These are phyloP conservation scores for Sabatieria punctata DNA, from an alignment of 2,888 invertebrate species.

Conservation along the genomic window DNA sequence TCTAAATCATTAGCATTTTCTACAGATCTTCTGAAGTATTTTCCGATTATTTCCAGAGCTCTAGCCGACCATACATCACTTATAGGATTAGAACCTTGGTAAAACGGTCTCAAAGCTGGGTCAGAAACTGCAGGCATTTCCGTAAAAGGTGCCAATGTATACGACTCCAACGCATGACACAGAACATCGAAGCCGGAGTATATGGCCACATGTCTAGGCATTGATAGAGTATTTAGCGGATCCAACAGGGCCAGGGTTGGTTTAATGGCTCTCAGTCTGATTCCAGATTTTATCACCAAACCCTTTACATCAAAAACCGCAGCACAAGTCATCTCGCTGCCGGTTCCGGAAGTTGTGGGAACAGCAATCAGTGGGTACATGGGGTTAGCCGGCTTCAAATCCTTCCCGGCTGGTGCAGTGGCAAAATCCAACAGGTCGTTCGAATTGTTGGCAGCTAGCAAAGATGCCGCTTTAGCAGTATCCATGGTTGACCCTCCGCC, in stretches of 20 bases:
- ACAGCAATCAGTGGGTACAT: slow-evolving; percentile 60
- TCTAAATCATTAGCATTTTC: slow-evolving; percentile 57
- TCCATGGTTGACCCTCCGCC: slow-evolving; percentile 84
- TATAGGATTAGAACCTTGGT: slow-evolving; percentile 55
- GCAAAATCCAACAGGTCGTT: slow-evolving; percentile 61
- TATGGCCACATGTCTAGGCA: slow-evolving; percentile 57
- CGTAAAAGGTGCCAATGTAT: slow-evolving; percentile 63
- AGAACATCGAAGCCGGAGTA: slow-evolving; percentile 64
- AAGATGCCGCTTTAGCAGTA: slow-evolving; percentile 73
- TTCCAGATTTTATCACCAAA: too few species aligned
- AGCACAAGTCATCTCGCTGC: slow-evolving; percentile 83
- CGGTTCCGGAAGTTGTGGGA: slow-evolving; percentile 79
- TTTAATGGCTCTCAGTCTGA: too few species aligned
- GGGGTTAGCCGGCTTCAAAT: slow-evolving; percentile 50
- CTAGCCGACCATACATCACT: slow-evolving; percentile 80
- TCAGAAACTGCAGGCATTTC: slow-evolving; percentile 15
- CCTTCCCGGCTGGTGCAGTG: slow-evolving; percentile 65
- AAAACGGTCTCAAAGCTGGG: slow-evolving; percentile 43
- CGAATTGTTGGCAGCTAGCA: too few species aligned
- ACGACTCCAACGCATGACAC: slow-evolving; percentile 81
- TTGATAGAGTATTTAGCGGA: slow-evolving; percentile 60
- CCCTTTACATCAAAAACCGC: too few species aligned
- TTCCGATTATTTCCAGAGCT: slow-evolving; percentile 45
- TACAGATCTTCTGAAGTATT: slow-evolving; percentile 51
- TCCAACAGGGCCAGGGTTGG: too few species aligned